Base-by-base conservation (phyloP, 1,140 invertebrate genomes). In the Ceratina calcarata region DNA sequence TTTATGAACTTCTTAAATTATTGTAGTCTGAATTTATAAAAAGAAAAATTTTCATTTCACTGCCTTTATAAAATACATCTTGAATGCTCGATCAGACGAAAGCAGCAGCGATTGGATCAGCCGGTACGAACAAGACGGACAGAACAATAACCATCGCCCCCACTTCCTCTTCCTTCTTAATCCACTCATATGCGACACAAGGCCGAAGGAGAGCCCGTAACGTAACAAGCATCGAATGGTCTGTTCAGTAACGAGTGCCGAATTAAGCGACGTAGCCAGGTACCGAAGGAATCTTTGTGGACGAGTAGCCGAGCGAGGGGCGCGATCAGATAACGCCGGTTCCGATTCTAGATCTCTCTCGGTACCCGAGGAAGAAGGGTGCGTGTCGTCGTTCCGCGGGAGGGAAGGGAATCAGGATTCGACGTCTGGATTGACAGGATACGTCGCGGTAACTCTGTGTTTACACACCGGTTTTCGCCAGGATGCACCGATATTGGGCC, bases 401-500 rank as follows among this genome's bases (percentile, higher is more conserved):
- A 13, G 10, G 53, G 27, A 18, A 22, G 55, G 15, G 81, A 85
- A 73, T 82, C 78, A 70, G 70, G 85, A 45, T 45, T 45, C 37
- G 37, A 45, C 37, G 37, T 45, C 37, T 1, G 37, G 37, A 89
- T 87, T 83, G 87, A 88, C 88, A 89, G 88, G 82, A 85, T 76
- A 45, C 37, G 87, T 86, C 83, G 84, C 76, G 70, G 70, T 73
- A 78, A 83, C 62, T 75, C 70, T 78, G 86, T 90, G 89, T 90
- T 90, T 90, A 90, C 89, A 89, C 89, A 87, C 76, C 84, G 86
- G 78, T 90, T 90, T 90, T 90, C 89, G 88, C 81, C 80, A 89
- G 87, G 87, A 78, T 89, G 89, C 87, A 88, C 83, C 83, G 77
- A 82, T 78, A 69, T 66, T 49, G 69, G 85, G 22, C 86, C 37